phyloP scores from a whole-genome alignment of 2,888 invertebrate species.

The Cryptus viduatorius region DNA sequence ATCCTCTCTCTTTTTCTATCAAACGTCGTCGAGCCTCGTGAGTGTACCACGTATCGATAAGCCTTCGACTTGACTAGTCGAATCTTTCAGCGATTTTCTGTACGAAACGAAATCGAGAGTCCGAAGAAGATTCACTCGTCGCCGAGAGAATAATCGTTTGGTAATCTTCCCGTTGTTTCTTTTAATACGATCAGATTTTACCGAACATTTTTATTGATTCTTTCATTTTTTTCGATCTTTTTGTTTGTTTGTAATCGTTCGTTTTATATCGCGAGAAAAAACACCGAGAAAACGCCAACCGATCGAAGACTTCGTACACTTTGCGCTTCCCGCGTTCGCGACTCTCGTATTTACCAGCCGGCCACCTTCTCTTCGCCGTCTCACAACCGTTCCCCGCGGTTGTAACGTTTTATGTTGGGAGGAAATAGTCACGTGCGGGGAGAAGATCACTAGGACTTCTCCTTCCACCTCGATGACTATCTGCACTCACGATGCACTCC shows the following conservation, averaged over 20 bases:
- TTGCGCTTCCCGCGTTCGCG: slow-evolving; percentile 69
- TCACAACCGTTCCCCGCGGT: slow-evolving; percentile 4
- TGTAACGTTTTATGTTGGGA: slow-evolving; percentile 17
- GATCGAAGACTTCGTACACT: slow-evolving; percentile 72
- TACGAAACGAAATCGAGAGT: slow-evolving; percentile 78
- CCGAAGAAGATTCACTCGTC: slow-evolving; percentile 1
- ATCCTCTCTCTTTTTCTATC: slow-evolving; percentile 47
- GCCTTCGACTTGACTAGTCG: not conserved
- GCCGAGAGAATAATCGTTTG: not conserved
- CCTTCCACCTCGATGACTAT: slow-evolving; percentile 11
- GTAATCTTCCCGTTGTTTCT: not conserved
- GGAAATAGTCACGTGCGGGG: slow-evolving; percentile 29
- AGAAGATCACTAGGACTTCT: slow-evolving; percentile 47
- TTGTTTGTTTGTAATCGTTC: slow-evolving; percentile 1
- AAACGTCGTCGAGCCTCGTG: not conserved
- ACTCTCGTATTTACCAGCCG: slow-evolving; percentile 73
- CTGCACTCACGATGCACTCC: not conserved
- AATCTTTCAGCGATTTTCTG: not conserved
- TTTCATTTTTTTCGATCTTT: not conserved
- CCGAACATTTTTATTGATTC: not conserved
- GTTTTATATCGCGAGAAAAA: not conserved
- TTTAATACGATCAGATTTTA: not conserved
- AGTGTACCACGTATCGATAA: not conserved
- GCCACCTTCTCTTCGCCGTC: slow-evolving; percentile 68
- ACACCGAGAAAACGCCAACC: slow-evolving; percentile 27